A percentile compares a stretch with the other conserved stretches of the same genome.
phyloP scores from a whole-genome alignment of 2,113 vertebrate species.

The Donacobius atricapilla region DNA sequence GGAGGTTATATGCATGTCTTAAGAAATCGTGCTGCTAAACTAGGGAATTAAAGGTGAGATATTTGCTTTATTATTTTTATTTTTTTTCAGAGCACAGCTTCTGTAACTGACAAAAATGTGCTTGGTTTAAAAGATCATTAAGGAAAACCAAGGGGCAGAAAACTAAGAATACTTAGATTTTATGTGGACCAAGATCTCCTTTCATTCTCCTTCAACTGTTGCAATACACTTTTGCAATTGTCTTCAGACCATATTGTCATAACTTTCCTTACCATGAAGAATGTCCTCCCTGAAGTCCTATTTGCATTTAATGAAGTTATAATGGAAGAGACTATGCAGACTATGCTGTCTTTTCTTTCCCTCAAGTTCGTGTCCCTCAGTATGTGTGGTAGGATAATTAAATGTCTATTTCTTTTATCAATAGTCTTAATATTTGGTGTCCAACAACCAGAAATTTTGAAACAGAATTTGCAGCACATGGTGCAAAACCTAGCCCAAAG shows the following conservation, averaged over 20 bases:
- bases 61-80: neutral
- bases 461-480: neutral
- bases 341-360: neutral
- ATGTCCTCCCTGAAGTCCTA: neutral
- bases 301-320: neutral
- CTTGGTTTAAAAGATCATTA: constrained; percentile 24
- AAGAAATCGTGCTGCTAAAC: constrained; percentile 45
- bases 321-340: neutral
- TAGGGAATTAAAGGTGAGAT: constrained; percentile 46
- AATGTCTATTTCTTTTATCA: neutral
- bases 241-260: neutral
- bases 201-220: neutral
- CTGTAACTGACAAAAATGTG: constrained; percentile 33
- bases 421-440: neutral
- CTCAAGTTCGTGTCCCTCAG: neutral
- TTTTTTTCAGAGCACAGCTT: neutral
- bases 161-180: constrained; percentile 28
- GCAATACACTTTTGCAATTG: neutral
- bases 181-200: neutral
- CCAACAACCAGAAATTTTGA: neutral
- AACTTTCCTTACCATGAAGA: neutral
- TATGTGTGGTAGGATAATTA: neutral
- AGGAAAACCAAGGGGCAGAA: constrained; percentile 14
- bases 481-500: neutral
- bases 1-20: constrained; percentile 23